Base-by-base conservation (phyloP, 2,113 vertebrate genomes). In the Callipepla californica region DNA sequence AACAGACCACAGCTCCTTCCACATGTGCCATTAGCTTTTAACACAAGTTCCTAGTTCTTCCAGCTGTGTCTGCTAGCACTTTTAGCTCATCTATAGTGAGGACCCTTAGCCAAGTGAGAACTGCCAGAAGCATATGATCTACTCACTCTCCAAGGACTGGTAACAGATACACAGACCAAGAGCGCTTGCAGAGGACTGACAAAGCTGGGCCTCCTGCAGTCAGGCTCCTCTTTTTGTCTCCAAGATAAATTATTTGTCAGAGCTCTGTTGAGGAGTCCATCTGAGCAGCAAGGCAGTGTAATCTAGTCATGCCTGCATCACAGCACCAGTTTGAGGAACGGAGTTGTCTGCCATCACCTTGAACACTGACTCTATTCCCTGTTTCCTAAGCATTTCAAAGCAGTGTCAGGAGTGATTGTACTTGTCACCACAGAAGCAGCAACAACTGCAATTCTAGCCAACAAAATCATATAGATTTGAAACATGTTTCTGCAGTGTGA, bases 41-140 rank as follows among this genome's bases (percentile, higher is more conserved):
- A 38, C 14, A 78, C 1, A 6, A 70, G 25, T 38, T 89, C 40
- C 65, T 48, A 21, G 21, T 32, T 95, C 38, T 75, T 81, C 73
- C 89, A 92, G 74, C 19, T 84, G 20, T 58, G 94, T 67, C 88
- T 84, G 73, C 57, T 61, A 63, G 44, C 59, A 83, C 83, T 26
- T 67, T 77, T 76, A 78, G 2, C 14, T 89, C 23, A 45, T 50
- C 58, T 87, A 30, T 23, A 81, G 21, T 38, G 14, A 80, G 59
- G 73, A 74, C 47, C 50, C 79, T 87, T 78, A 88, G 87, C 59
- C 67, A 85, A 63, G 26, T 23, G 51, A 89, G 67, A 92, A 76
- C 3, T 70, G 36, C 34, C 63, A 91, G 57, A 72, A 74, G 63
- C 7, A 0, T 58, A 79, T 44, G 0, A 80, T 30, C 45, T 58